Percentiles rank a stretch among this genome's conserved stretches.
Evolutionary conservation across 2,797 vertebrate genomes (phyloP).

Genomic region (Myioborus miniatus): DNA sequence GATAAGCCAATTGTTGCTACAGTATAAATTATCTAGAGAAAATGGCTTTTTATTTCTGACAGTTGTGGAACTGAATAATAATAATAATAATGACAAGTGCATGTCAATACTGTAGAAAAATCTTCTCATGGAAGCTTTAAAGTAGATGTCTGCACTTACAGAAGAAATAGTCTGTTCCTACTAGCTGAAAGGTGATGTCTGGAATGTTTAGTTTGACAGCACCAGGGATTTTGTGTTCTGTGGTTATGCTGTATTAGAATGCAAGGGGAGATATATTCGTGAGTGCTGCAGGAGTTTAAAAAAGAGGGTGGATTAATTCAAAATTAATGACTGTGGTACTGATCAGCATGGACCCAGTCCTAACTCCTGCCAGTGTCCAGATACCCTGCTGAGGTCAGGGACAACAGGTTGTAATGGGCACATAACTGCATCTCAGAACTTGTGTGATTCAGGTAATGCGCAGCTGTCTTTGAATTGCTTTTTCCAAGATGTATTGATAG

Average conservation of each 20-base stretch:
- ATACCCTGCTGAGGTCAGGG: neutral
- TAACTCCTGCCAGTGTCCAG: neutral
- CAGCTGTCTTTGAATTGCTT: neutral
- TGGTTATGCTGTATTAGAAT: neutral
- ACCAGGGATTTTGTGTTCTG: neutral
- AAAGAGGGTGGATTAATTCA: neutral
- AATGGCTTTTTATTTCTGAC: neutral
- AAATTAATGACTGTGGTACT: accelerated
- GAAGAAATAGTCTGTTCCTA: neutral
- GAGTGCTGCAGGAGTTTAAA: neutral
- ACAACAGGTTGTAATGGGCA: neutral
- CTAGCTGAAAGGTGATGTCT: neutral
- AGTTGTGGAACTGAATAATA: neutral
- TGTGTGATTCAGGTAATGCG: neutral
- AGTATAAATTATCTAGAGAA: neutral
- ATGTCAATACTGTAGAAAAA: neutral
- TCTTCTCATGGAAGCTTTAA: neutral
- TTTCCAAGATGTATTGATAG: neutral
- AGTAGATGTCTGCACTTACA: neutral
- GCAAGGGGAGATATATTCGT: neutral
- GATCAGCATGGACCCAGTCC: neutral
- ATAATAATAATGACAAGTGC: neutral
- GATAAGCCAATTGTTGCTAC: neutral
- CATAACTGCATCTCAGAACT: neutral
- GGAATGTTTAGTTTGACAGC: neutral